A percentile compares a stretch with the other conserved stretches of the same genome.
These are phyloP conservation scores for Mirounga angustirostris DNA, from an alignment of 2,113 vertebrate genomes.

Conservation along the genomic window DNA sequence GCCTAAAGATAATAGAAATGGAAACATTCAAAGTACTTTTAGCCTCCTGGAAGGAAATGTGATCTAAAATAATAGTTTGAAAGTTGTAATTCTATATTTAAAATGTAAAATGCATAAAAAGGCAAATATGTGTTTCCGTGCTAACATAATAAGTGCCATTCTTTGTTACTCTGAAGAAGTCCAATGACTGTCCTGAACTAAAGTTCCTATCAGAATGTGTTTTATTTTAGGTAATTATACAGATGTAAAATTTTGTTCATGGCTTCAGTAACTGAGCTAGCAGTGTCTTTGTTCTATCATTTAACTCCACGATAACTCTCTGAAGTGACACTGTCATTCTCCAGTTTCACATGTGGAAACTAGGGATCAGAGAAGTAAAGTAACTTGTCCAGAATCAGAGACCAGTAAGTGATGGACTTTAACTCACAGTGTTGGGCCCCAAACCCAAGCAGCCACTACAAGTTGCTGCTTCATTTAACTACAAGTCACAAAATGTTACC, in stretches of 20 bases:
- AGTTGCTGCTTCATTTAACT: conserved; percentile 73
- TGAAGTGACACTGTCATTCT: not conserved
- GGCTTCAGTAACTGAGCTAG: conserved; percentile 78
- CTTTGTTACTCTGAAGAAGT: conserved; percentile 43
- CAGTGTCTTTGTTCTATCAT: conserved; percentile 28
- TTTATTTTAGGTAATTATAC: conserved; percentile 78
- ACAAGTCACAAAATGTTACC: conserved; percentile 72
- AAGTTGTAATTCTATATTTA: conserved; percentile 80
- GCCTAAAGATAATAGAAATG: conserved; percentile 86
- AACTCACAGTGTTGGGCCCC: not conserved
- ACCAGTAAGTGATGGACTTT: not conserved
- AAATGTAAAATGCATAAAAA: conserved; percentile 80
- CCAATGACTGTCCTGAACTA: not conserved
- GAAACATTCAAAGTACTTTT: conserved; percentile 84
- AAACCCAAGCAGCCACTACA: conserved; percentile 48
- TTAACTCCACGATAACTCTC: not conserved
- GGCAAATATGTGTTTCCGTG: conserved; percentile 73
- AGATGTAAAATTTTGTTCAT: conserved; percentile 81
- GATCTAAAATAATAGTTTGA: conserved; percentile 82
- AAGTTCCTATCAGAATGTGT: conserved; percentile 76
- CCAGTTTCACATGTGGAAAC: not conserved
- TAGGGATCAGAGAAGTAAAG: not conserved
- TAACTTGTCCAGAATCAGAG: conserved; percentile 20
- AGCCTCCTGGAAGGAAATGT: conserved; percentile 83
- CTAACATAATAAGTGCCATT: not conserved